Conservation (phyloP, 1,140 invertebrate genomes). For the Stegodyphus mimosarum region DNA sequence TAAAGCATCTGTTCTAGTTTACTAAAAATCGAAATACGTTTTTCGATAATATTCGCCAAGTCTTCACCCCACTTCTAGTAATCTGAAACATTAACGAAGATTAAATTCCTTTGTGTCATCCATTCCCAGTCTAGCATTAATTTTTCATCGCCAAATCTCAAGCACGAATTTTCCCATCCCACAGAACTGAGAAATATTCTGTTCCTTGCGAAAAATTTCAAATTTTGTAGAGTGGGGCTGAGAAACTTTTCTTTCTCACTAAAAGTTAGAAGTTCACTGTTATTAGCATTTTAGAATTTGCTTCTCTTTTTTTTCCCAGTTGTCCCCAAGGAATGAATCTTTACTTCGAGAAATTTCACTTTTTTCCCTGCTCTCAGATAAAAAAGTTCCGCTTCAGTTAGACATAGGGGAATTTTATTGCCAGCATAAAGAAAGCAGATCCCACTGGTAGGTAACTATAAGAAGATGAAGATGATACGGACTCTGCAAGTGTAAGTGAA, state of each 20-base stretch:
- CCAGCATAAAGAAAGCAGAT: slow-evolving; percentile 1
- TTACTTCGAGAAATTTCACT: slow-evolving; percentile 18
- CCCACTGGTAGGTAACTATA: slow-evolving; percentile 10
- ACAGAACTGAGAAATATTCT: slow-evolving; percentile 3
- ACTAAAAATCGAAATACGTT: too few relatives aligned
- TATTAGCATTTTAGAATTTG: slow-evolving; percentile 33
- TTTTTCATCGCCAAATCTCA: slow-evolving; percentile 14
- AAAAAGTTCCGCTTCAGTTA: not conserved
- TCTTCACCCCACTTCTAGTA: too few relatives aligned
- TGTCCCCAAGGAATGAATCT: slow-evolving; percentile 15
- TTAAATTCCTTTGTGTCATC: not conserved
- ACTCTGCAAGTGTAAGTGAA: not conserved
- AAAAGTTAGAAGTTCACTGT: slow-evolving; percentile 13
- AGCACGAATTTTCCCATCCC: not conserved
- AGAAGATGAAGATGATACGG: slow-evolving; percentile 3
- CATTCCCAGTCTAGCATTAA: not conserved
- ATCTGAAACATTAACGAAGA: too few relatives aligned
- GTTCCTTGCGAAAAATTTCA: slow-evolving; percentile 19
- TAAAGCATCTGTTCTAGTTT: too few relatives aligned
- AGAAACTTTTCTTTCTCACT: not conserved
- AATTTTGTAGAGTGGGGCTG: slow-evolving; percentile 8
- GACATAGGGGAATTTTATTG: slow-evolving; percentile 13
- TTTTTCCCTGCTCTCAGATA: not conserved
- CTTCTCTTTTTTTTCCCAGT: not conserved
- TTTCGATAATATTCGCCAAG: too few relatives aligned